These are phyloP conservation scores for Chaetoderma sp. DNA, from an alignment of 2,888 invertebrate genomes.

Conservation along the genomic window DNA sequence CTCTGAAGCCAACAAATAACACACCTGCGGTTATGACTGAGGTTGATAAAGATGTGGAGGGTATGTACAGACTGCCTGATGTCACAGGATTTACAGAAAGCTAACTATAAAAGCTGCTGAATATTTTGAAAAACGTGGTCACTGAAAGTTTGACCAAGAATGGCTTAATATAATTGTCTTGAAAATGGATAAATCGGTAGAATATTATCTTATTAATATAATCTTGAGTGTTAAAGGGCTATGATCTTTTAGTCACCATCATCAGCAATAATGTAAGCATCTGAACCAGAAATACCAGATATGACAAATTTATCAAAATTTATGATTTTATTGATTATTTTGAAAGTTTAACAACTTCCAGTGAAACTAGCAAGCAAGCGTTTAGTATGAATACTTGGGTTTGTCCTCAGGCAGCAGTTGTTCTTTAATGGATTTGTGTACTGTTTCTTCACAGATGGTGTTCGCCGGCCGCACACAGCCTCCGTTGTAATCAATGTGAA, in stretches of 20 bases:
- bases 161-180: no score
- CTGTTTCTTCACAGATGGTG: no score
- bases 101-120: no score
- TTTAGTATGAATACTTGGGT: neutral
- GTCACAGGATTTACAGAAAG: no score
- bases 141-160: no score
- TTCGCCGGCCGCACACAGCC: conserved; percentile 64
- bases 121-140: no score
- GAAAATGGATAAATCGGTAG: no score
- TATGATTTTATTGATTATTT: neutral
- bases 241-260: no score
- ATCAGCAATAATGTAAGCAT: no score
- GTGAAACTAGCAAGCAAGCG: neutral
- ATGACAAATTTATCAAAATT: neutral
- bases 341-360: neutral
- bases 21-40: conserved; percentile 52
- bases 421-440: neutral
- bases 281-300: no score
- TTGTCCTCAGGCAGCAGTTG: neutral
- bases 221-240: no score
- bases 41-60: conserved; percentile 39
- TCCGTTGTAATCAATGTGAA: conserved; percentile 63
- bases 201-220: no score
- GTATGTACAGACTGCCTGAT: neutral
- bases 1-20: conserved; percentile 49